Evolutionary conservation across 2,797 vertebrate genomes (phyloP).

Genomic region (Gymnodraco acuticeps): DNA sequence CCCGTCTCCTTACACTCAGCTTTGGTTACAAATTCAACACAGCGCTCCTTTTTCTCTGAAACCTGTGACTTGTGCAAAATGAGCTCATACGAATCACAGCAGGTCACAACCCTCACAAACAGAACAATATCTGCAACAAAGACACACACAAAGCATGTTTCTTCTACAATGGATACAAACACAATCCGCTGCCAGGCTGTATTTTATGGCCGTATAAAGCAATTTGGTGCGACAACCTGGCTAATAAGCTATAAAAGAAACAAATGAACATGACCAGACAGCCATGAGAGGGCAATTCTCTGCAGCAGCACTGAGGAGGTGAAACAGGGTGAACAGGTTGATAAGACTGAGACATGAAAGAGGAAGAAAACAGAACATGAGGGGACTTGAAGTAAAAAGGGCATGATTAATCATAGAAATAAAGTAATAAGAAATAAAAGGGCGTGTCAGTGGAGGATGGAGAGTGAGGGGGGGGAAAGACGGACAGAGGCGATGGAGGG

Average conservation of each 20-base stretch:
- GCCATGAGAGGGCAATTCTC: constrained; percentile 37
- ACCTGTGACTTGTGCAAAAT: constrained; percentile 6
- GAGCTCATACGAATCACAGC: constrained; percentile 18
- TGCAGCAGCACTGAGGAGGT: neutral
- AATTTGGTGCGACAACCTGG: constrained; percentile 35
- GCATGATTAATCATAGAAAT: neutral
- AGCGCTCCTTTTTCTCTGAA: neutral
- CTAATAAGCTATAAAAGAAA: constrained; percentile 38
- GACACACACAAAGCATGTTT: constrained; percentile 1
- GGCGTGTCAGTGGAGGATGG: constrained; percentile 3
- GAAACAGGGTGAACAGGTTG: constrained; percentile 15
- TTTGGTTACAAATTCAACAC: constrained; percentile 22
- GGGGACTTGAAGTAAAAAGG: constrained; percentile 14
- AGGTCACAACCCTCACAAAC: constrained; percentile 30
- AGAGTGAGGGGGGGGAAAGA: constrained; percentile 27
- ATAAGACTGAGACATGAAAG: constrained; percentile 2
- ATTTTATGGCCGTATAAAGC: constrained; percentile 10
- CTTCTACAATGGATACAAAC: constrained; percentile 9
- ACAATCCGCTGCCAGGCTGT: neutral
- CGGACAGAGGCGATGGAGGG: constrained; percentile 39
- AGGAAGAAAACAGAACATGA: constrained; percentile 13
- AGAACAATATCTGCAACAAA: constrained; percentile 18
- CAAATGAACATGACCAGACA: constrained; percentile 45
- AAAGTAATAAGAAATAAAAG: neutral
- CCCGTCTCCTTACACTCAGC: constrained; percentile 1